Evolutionary conservation across 2,113 vertebrate species (phyloP), one percentile per base, ranked within the genome.

Genomic region (Sebastes schlegelii): DNA sequence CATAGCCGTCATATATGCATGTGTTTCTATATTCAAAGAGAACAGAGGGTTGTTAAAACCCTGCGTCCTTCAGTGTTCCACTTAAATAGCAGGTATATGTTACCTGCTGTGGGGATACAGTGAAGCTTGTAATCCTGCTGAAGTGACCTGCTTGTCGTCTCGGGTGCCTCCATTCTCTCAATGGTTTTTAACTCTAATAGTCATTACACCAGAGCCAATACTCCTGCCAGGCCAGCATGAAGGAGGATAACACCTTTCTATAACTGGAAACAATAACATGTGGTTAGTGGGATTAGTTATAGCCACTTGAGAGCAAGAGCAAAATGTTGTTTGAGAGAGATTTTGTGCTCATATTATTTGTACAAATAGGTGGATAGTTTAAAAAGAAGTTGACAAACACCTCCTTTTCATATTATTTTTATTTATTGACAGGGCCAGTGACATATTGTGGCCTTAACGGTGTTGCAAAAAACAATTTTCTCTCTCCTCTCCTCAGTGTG

Each of bases 11-110:
- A 46, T 80, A 51, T 67, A 49, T 26, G 26, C 26, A 26, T 83
- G 77, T 79, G 70, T 86, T 88, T 83, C 72, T 92, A 78, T 87
- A 75, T 89, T 81, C 74, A 88, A 84, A 86, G 21, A 66, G 13
- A 72, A 3, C 66, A 71, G 40, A 69, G n/a, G 43, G 16, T 54
- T 62, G 16, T 68, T 81, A 82, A 76, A 70, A 73, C 43, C 34
- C 42, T 43, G 17, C 72, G 54, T 91, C 74, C 73, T 88, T 42
- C 19, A 72, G 26, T 67, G 69, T 76, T 81, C 48, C 46, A 76
- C 23, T 84, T 72, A 64, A 83, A 80, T 79, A 87, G 69, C 78
- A 61, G 68, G 21, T 75, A 66, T 68, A 45, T 75, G 57, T 84
- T 73, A 70, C 83, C 65, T 80, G 68, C 83, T 83, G 64, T 77